Percentiles rank a stretch among this genome's conserved stretches.
These are phyloP conservation scores for Mamestra brassicae DNA, from an alignment of 2,888 invertebrate species.

Conservation along the genomic window DNA sequence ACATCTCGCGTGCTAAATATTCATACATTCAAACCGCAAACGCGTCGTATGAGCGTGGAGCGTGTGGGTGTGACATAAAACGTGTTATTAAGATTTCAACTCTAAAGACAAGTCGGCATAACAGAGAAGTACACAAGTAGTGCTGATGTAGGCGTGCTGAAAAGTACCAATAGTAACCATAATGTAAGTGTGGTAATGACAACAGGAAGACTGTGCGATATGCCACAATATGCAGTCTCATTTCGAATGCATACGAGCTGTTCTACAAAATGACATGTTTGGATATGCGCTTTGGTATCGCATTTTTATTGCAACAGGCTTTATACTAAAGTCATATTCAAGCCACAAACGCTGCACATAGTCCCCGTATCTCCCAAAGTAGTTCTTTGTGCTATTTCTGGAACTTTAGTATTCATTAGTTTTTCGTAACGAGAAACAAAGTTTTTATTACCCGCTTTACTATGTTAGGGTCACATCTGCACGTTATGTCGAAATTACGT, in stretches of 20 bases:
- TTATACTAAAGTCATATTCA: constrained; percentile 17
- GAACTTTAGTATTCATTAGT: constrained; percentile 19
- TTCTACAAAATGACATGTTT: constrained; percentile 42
- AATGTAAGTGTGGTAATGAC: constrained; percentile 59
- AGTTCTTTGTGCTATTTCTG: constrained; percentile 6
- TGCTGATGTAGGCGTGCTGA: constrained; percentile 61
- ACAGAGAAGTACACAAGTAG: constrained; percentile 64
- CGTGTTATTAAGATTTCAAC: constrained; percentile 82
- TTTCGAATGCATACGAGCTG: constrained; percentile 36
- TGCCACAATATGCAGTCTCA: constrained; percentile 36
- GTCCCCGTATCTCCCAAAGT: constrained; percentile 1
- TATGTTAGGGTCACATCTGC: constrained; percentile 46
- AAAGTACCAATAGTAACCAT: constrained; percentile 59
- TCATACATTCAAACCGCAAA: constrained; percentile 69
- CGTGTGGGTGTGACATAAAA: constrained; percentile 77
- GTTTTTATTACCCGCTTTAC: constrained; percentile 31
- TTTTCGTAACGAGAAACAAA: constrained; percentile 16
- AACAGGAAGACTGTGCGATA: constrained; percentile 49
- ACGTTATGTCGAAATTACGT: constrained; percentile 51
- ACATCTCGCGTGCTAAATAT: constrained; percentile 60
- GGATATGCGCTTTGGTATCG: constrained; percentile 31
- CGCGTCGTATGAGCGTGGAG: constrained; percentile 62
- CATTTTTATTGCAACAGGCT: constrained; percentile 39
- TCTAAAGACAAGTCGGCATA: constrained; percentile 73
- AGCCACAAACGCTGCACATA: constrained; percentile 13